Percentiles rank a stretch among this genome's conserved stretches.
These are phyloP conservation scores for Rhopilema esculentum DNA, from an alignment of 30 jellyfish, hydroid and myxozoan species.

Conservation along the genomic window DNA sequence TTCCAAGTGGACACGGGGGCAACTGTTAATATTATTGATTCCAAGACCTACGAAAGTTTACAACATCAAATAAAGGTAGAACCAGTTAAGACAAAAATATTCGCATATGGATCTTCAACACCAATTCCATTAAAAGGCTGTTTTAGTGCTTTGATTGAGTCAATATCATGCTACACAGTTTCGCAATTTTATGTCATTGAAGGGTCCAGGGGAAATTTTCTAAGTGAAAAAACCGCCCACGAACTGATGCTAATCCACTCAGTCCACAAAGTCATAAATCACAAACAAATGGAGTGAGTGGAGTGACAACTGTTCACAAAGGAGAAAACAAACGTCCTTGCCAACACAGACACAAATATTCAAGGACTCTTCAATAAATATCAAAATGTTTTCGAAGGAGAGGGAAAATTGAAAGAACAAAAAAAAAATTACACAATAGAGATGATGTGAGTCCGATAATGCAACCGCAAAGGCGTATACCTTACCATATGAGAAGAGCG, in stretches of 20 bases:
- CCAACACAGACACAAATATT: conserved; percentile 11
- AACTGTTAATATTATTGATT: conserved; percentile 28
- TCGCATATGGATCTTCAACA: conserved; percentile 50
- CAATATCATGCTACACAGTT: conserved; percentile 26
- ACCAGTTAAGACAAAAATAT: conserved; percentile 37
- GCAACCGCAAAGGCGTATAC: conserved; percentile 69
- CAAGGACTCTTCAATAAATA: conserved; percentile 21
- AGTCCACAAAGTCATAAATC: conserved; percentile 30
- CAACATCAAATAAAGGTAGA: conserved; percentile 11
- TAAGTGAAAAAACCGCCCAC: conserved; percentile 66
- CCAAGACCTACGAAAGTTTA: conserved; percentile 4
- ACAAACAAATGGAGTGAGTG: not conserved
- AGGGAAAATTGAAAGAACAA: conserved; percentile 35
- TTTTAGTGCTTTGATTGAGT: conserved; percentile 38
- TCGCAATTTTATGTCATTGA: conserved; percentile 46
- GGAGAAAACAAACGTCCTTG: not conserved
- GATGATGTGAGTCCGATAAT: conserved; percentile 34
- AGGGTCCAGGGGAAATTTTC: conserved; percentile 61
- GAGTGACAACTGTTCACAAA: not conserved
- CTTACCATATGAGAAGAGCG: conserved; percentile 58
- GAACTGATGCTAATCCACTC: conserved; percentile 27
- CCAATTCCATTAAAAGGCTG: conserved; percentile 31
- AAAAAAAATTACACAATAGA: conserved; percentile 21
- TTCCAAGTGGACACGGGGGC: conserved; percentile 50
- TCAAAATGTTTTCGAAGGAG: conserved; percentile 22